Evolutionary conservation across 2,113 vertebrate genomes (phyloP).

Genomic region (Manacus vitellinus): DNA sequence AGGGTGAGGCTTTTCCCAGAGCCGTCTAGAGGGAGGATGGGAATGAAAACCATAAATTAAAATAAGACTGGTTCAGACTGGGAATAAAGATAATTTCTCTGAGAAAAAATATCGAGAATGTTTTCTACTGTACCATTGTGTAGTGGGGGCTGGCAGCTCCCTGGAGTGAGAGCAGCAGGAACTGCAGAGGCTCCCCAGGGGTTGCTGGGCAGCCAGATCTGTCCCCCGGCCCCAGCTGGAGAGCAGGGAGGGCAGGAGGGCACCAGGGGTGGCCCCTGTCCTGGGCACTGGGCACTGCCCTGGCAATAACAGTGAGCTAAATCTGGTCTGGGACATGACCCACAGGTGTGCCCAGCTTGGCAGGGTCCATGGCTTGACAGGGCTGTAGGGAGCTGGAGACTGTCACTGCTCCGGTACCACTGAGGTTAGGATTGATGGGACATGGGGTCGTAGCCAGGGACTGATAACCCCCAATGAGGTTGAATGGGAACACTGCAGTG

Average conservation of each 20-base stretch:
- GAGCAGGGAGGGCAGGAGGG: no score
- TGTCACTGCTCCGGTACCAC: rapidly evolving
- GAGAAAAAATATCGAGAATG: neutral
- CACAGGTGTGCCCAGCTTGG: rapidly evolving
- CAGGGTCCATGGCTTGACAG: neutral
- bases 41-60: neutral
- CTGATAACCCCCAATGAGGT: rapidly evolving
- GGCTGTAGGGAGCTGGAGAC: neutral
- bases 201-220: neutral
- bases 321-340: no score
- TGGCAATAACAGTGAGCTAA: rapidly evolving
- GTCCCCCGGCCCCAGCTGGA: neutral
- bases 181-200: neutral
- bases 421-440: neutral
- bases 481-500: neutral
- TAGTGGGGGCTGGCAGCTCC: rapidly evolving
- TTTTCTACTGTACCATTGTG: neutral
- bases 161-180: neutral
- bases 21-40: neutral
- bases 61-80: neutral
- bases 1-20: neutral
- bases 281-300: rapidly evolving
- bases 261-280: rapidly evolving
- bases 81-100: neutral
- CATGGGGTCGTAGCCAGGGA: no score